Evolutionary conservation across 2,113 vertebrate genomes (phyloP).

Genomic region (Neomonachus schauinslandi): DNA sequence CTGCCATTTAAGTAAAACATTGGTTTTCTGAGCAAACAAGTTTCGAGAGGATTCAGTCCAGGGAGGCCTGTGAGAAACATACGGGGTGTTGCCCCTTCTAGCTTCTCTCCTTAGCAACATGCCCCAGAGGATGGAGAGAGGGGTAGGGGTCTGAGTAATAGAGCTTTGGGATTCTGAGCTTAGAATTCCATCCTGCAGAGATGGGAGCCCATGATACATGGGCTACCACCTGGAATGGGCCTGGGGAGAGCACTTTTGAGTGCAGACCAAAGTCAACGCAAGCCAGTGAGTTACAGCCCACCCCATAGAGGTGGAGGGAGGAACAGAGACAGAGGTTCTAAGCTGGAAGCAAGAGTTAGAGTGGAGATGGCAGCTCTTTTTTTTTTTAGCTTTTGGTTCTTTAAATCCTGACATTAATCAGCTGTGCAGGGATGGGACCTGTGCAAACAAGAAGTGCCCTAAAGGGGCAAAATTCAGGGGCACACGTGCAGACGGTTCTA

Average conservation of each 20-base stretch:
- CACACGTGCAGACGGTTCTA: neutral
- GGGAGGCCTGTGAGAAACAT: neutral
- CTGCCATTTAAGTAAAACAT: neutral
- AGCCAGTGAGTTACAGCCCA: neutral
- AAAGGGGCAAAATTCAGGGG: neutral
- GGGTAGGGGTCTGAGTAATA: neutral
- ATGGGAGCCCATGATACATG: no score
- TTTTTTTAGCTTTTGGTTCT: neutral
- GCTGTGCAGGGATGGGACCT: neutral
- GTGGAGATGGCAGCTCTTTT: neutral
- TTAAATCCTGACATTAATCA: neutral
- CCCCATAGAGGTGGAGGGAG: accelerated
- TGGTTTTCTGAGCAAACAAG: neutral
- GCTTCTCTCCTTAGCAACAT: neutral
- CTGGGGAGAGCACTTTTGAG: neutral
- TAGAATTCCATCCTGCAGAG: neutral
- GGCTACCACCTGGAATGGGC: neutral
- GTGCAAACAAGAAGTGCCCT: neutral
- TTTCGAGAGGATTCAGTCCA: neutral
- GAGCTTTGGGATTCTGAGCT: neutral
- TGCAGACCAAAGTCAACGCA: neutral
- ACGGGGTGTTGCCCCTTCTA: accelerated
- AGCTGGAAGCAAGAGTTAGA: neutral
- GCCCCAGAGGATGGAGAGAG: neutral
- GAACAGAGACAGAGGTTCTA: neutral